These are phyloP conservation scores for Drosophila murphyi DNA, from an alignment of 1,140 invertebrate species.

Conservation along the genomic window DNA sequence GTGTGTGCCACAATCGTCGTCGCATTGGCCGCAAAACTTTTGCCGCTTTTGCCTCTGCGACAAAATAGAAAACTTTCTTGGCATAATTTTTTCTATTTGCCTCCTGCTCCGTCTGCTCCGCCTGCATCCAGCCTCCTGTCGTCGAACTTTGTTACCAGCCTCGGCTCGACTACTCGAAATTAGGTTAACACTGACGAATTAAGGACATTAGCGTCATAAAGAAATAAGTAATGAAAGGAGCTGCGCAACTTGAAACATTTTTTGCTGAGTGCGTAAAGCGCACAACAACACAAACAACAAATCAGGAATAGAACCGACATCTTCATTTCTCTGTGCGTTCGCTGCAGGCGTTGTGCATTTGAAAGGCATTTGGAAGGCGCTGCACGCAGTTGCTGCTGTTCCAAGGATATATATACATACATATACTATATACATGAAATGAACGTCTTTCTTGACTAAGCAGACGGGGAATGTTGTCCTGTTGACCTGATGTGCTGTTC, in stretches of 20 bases:
- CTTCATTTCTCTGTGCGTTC: constrained; percentile 26
- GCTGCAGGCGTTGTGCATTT: constrained; percentile 40
- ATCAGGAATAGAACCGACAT: constrained; percentile 22
- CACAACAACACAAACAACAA: constrained; percentile 35
- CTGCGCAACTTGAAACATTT: constrained; percentile 64
- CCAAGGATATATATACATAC: constrained; percentile 20
- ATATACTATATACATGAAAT: not conserved
- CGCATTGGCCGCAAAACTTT: constrained; percentile 80
- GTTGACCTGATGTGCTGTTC: constrained; percentile 23
- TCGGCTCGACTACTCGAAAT: constrained; percentile 63
- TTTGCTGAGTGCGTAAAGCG: constrained; percentile 69
- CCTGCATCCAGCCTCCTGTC: constrained; percentile 44
- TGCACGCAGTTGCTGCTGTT: constrained; percentile 34
- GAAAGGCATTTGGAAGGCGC: constrained; percentile 37
- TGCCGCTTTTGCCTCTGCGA: constrained; percentile 67
- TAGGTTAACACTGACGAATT: constrained; percentile 83
- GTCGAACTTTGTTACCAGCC: constrained; percentile 56
- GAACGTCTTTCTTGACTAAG: not conserved
- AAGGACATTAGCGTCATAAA: constrained; percentile 83
- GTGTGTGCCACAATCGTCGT: constrained; percentile 52
- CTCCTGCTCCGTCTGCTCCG: constrained; percentile 52
- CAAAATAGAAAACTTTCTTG: constrained; percentile 83
- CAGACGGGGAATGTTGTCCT: not conserved
- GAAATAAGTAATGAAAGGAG: constrained; percentile 80
- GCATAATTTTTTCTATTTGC: constrained; percentile 82